phyloP scores from a whole-genome alignment of 2,113 vertebrate species.

The Prietella phreatophila region DNA sequence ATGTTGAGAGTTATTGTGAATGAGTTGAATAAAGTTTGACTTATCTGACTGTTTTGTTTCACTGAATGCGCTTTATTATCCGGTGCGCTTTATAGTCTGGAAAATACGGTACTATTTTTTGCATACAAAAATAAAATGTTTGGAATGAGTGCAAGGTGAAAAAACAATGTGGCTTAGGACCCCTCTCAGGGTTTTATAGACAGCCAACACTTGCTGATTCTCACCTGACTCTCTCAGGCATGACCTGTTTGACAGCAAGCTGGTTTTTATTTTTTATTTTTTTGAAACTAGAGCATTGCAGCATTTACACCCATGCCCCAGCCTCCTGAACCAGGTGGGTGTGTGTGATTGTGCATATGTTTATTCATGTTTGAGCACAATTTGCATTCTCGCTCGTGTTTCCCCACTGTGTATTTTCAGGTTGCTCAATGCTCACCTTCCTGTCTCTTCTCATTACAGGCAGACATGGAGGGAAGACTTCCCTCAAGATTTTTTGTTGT shows the following conservation, averaged over 20 bases:
- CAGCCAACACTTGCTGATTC: constrained; percentile 1
- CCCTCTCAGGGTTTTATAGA: background rate
- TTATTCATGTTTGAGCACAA: background rate
- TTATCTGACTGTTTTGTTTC: no score
- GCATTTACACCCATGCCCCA: constrained; percentile 11
- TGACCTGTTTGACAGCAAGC: constrained; percentile 24
- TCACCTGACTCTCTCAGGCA: background rate
- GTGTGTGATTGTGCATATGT: background rate
- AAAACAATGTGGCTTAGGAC: background rate
- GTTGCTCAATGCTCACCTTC: constrained; percentile 50
- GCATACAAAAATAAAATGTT: background rate
- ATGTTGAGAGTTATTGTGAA: no score
- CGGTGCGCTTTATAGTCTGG: no score
- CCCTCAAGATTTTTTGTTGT: constrained; percentile 54
- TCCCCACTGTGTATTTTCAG: constrained; percentile 35
- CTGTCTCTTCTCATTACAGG: constrained; percentile 66
- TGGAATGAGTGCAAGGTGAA: background rate
- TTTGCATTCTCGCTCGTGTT: constrained; percentile 34
- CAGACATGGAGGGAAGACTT: constrained; percentile 44
- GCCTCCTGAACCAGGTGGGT: constrained; percentile 25
- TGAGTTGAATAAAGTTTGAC: no score
- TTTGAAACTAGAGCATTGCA: background rate
- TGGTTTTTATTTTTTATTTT: background rate
- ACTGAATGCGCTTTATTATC: no score
- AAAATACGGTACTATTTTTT: no score